These are phyloP conservation scores for Lindbergichthys nudifrons DNA, from an alignment of 2,797 vertebrate species.

Conservation along the genomic window DNA sequence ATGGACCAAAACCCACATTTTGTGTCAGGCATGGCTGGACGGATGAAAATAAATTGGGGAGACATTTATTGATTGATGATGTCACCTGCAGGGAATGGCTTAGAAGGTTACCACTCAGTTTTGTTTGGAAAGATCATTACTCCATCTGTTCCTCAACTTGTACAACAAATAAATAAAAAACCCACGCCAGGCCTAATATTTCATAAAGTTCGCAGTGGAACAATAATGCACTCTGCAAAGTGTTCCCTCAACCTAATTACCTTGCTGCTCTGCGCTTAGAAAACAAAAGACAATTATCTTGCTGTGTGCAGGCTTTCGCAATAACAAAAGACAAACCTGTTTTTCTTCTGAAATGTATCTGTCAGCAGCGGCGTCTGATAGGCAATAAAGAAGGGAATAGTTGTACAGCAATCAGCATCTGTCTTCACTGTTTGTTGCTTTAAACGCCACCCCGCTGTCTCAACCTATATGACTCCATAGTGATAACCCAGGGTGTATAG, in stretches of 20 bases:
- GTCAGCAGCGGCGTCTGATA: slow-evolving; percentile 66
- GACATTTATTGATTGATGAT: slow-evolving; percentile 79
- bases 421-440: slow-evolving; percentile 64
- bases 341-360: slow-evolving; percentile 76
- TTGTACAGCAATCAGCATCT: slow-evolving; percentile 68
- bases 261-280: slow-evolving; percentile 68
- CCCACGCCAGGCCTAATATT: slow-evolving; percentile 70
- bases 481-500: slow-evolving; percentile 62
- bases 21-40: slow-evolving; percentile 34
- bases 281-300: slow-evolving; percentile 82
- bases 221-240: slow-evolving; percentile 79
- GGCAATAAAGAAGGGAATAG: slow-evolving; percentile 68
- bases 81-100: slow-evolving; percentile 75
- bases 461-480: slow-evolving; percentile 48
- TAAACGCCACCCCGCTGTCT: slow-evolving; percentile 53
- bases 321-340: slow-evolving; percentile 80
- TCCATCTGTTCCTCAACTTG: slow-evolving; percentile 69
- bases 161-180: slow-evolving; percentile 41
- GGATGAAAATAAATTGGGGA: slow-evolving; percentile 17
- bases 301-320: slow-evolving; percentile 64
- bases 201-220: slow-evolving; percentile 82
- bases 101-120: slow-evolving; percentile 64
- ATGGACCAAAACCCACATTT: slow-evolving; percentile 37
- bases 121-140: slow-evolving; percentile 68
- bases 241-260: slow-evolving; percentile 80